Evolutionary conservation across 2,113 vertebrate species (phyloP), one percentile per base, ranked within the genome.

Genomic region (Nanorana parkeri): DNA sequence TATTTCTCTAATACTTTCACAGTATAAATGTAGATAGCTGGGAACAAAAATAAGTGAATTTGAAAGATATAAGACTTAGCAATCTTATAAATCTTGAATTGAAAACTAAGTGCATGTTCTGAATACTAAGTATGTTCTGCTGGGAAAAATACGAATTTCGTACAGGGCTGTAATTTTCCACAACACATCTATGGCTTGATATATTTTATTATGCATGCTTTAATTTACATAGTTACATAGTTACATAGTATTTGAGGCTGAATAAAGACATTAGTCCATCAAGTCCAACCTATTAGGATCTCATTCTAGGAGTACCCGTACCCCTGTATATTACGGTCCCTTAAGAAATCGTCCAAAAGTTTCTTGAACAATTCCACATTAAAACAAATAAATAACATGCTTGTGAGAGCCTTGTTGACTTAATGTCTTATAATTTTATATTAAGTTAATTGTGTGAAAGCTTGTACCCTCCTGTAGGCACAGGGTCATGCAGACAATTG

Each of bases 321-420:
- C n/a, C n/a, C n/a, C n/a, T n/a, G n/a, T n/a, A n/a, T n/a, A n/a
- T n/a, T n/a, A n/a, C n/a, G n/a, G n/a, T n/a, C n/a, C n/a, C n/a
- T n/a, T n/a, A n/a, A n/a, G n/a, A n/a, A n/a, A n/a, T n/a, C n/a
- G n/a, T n/a, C n/a, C n/a, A n/a, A n/a, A n/a, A n/a, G n/a, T n/a
- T n/a, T n/a, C n/a, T n/a, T n/a, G n/a, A n/a, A n/a, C n/a, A n/a
- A n/a, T n/a, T n/a, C n/a, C n/a, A n/a, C n/a, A n/a, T n/a, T n/a
- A n/a, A n/a, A 66, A 23, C 56, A 41, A 17, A 73, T 78, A 73
- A 72, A 81, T 81, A 51, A 65, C 36, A 81, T 73, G 58, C 28
- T 72, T 17, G 47, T n/a, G 24, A 19, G 63, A 61, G 23, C 19
- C 6, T 54, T 64, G 58, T 81, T 71, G 58, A 36, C 68, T 58